Evolutionary conservation across 2,113 vertebrate genomes (phyloP).

Genomic region (Nipponia nippon): DNA sequence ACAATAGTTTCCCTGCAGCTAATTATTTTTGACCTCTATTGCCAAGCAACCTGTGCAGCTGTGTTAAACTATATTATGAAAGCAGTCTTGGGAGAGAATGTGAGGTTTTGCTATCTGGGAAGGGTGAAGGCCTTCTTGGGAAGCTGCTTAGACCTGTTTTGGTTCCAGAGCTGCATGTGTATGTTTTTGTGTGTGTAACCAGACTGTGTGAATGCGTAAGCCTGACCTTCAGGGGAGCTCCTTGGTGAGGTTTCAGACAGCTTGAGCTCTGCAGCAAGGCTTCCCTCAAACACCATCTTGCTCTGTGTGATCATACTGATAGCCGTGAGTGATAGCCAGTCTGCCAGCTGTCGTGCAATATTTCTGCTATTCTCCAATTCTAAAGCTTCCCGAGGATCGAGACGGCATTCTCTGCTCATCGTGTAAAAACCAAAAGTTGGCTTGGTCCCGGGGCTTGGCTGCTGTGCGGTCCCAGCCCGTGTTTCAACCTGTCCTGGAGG

Average conservation of each 20-base stretch:
- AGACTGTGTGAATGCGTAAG: not conserved
- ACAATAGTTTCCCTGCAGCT: slow-evolving; percentile 66
- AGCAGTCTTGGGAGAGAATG: not conserved
- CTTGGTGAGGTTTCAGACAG: slow-evolving; percentile 6
- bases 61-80: not conserved
- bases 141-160: slow-evolving; percentile 16
- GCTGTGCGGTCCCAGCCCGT: not conserved
- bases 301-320: not conserved
- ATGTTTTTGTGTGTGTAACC: not conserved
- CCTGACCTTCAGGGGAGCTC: slow-evolving; percentile 26
- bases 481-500: slow-evolving; percentile 35
- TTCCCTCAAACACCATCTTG: not conserved
- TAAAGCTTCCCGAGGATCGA: not conserved
- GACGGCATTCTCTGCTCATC: not conserved
- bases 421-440: not conserved
- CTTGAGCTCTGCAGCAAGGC: not conserved
- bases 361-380: not conserved
- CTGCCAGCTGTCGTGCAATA: not conserved
- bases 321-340: not conserved
- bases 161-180: not conserved
- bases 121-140: not conserved
- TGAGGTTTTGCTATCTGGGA: slow-evolving; percentile 1
- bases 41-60: slow-evolving; percentile 62
- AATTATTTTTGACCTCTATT: slow-evolving; percentile 64
- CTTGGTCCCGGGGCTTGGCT: not conserved